These are phyloP conservation scores for Ctenopoma multispine DNA, from an alignment of 2,797 vertebrate species.

Conservation along the genomic window DNA sequence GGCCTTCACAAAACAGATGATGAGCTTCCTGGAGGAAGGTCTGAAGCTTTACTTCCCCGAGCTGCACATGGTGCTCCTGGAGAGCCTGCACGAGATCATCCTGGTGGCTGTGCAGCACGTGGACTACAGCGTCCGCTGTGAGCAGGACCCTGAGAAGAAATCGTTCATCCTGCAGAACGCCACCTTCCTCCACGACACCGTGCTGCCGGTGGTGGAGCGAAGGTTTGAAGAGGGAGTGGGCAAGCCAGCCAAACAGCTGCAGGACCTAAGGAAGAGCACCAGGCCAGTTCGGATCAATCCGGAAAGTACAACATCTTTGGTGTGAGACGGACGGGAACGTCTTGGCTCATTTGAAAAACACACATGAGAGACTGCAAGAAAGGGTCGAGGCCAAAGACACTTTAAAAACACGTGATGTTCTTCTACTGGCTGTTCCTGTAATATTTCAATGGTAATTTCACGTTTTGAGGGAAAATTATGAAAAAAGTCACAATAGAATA, in stretches of 20 bases:
- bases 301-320: constrained; percentile 95
- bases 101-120: constrained; percentile 97
- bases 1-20: constrained; percentile 99
- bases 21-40: constrained; percentile 97
- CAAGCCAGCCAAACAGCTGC: constrained; percentile 97
- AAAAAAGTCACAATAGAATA: not conserved
- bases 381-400: too few species aligned
- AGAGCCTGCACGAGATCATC: constrained; percentile 95
- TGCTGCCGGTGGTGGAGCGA: constrained; percentile 95
- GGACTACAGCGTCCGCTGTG: constrained; percentile 97
- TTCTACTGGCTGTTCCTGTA: constrained; percentile 1
- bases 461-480: not conserved
- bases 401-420: too few species aligned
- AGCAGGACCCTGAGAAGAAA: constrained; percentile 97
- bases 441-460: constrained; percentile 20
- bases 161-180: constrained; percentile 94
- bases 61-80: constrained; percentile 97
- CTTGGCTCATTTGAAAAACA: constrained; percentile 1
- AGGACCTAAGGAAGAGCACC: constrained; percentile 93
- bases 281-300: constrained; percentile 92
- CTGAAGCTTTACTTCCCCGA: constrained; percentile 97
- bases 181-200: constrained; percentile 95
- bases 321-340: constrained; percentile 74
- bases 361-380: not conserved
- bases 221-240: constrained; percentile 96